Percentiles rank a stretch among this genome's conserved stretches.
These are phyloP conservation scores for Standfussiana lucernea DNA, from an alignment of 2,888 invertebrate genomes.

Conservation along the genomic window DNA sequence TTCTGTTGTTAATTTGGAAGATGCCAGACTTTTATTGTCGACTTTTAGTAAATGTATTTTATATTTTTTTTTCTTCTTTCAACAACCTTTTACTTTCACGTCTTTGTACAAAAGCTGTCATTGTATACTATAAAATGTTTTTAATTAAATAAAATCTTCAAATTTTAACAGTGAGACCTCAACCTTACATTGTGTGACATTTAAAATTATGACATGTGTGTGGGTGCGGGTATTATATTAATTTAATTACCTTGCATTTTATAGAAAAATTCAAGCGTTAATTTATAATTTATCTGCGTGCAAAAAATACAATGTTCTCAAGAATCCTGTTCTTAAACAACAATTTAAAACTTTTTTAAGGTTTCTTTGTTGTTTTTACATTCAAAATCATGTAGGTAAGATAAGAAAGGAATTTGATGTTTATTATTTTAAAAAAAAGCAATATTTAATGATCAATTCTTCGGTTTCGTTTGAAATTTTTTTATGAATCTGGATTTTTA, in stretches of 20 bases:
- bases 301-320: slow-evolving; percentile 8
- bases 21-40: neutral
- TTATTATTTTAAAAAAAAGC: neutral
- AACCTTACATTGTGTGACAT: slow-evolving; percentile 37
- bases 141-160: neutral
- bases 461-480: neutral
- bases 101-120: neutral
- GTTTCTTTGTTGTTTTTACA: neutral
- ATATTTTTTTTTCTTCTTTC: neutral
- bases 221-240: slow-evolving; percentile 35
- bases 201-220: slow-evolving; percentile 40
- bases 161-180: slow-evolving; percentile 2
- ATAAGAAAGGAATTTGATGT: too few relatives aligned
- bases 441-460: neutral
- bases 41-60: neutral
- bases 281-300: slow-evolving; percentile 4
- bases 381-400: neutral
- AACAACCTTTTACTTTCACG: neutral
- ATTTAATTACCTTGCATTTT: slow-evolving; percentile 48
- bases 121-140: neutral
- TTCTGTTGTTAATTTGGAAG: neutral
- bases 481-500: slow-evolving; percentile 1
- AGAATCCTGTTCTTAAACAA: slow-evolving; percentile 3
- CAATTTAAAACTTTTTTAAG: neutral
- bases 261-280: neutral